Base-by-base conservation (phyloP, 2,797 vertebrate species). In the Tympanoctomys barrerae region DNA sequence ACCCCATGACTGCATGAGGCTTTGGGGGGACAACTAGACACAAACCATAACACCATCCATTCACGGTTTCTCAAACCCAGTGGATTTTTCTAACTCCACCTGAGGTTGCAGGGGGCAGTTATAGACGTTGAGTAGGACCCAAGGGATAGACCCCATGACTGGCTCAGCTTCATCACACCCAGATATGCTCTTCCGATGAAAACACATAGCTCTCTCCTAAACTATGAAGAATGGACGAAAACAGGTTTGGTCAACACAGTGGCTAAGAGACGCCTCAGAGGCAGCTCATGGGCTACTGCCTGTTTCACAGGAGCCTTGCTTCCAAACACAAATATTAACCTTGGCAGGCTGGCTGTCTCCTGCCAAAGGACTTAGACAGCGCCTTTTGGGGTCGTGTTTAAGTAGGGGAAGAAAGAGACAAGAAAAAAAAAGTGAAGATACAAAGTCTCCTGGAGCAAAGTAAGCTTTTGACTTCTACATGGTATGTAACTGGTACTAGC, bases 311-410 rank as follows among this genome's bases (percentile, higher is more conserved):
- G 98, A 98, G 96, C 98, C 97, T 94, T 97, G 98, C 98, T 98
- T 98, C 98, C 98, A 98, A 98, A 98, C 87, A 98, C 98, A 99
- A 99, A 98, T 98, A 98, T 99, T 99, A 97, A 97, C 92, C 97
- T 99, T 99, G 98, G 98, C 98, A 97, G 94, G 57, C 70, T 88
- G 90, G 36, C 59, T 0, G 83, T 97, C 95, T 97, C 98, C 98
- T 96, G 97, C 98, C 98, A 97, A 95, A 97, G 97, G 97, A 98
- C 97, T 98, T 98, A 98, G 98, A 97, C 73, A 93, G 97, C 64
- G 61, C 94, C 98, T 98, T 97, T 94, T 57, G 93, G 96, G 87
- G 96, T 97, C 97, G 96, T 98, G 97, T 98, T 98, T 98, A 98
- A 98, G 92, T 98, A 98, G 97, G 86, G 98, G 94, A 96, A 98